Evolutionary conservation across 2,888 invertebrate genomes (phyloP), one percentile per base, ranked within the genome.

Genomic region (Amphipoea lucens): DNA sequence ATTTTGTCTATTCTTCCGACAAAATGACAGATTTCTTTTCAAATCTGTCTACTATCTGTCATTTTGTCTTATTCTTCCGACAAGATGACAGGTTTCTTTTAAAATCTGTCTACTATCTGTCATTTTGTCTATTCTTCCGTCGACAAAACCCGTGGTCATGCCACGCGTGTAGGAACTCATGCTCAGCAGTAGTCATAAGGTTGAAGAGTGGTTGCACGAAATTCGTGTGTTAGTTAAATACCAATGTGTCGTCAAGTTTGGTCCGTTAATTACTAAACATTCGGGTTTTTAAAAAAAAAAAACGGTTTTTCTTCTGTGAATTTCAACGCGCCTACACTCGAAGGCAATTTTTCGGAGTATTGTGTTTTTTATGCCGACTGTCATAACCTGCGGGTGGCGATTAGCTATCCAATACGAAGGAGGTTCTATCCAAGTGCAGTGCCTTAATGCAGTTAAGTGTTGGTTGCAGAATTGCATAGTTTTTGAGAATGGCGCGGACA

Each of bases 331-430:
- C 76, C 74, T 23, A 45, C 45, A 3, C 3, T 12, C 3, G 14
- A 23, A 62, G 62, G 67, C 51, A 20, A 11, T 20, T 70, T 48
- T 29, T 51, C 81, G 81, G 77, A 79, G 67, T 36, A 75, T 76
- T 62, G 57, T 78, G 51, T 69, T 67, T 42, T 70, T 23, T 29
- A 77, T 86, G 94, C 93, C 94, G 94, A 91, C 91, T 94, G 95
- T 96, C 96, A 95, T 95, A 93, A 92, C 93, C 95, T 96, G 96
- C 94, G 95, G 95, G 95, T 91, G 89, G 91, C 78, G 66, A n/a
- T 86, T 88, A 84, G 79, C 84, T 90, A 89, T 81, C 79, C 83
- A 67, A 36, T 4, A 17, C 60, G 67, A 80, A 66, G n/a, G 63
- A 69, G 71, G 69, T 65, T 69, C 29, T n/a, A 29, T n/a, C 2